phyloP scores from a whole-genome alignment of 2,113 vertebrate species.

The Tetraodon nigroviridis region DNA sequence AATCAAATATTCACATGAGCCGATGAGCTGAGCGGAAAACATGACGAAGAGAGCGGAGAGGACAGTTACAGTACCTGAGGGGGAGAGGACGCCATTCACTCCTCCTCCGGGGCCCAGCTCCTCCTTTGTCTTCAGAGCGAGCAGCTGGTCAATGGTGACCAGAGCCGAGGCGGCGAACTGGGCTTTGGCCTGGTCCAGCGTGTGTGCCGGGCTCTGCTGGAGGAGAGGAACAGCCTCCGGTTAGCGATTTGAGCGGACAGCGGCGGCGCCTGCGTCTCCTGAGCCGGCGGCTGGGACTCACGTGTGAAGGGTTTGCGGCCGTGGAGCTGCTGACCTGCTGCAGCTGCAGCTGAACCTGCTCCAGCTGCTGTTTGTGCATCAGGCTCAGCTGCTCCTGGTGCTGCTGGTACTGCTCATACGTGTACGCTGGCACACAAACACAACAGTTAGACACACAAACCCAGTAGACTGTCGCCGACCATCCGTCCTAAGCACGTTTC shows the following conservation, averaged over 20 bases:
- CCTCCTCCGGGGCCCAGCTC: constrained; percentile 89
- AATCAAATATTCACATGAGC: no score
- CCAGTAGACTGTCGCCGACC: no score
- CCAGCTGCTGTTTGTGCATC: constrained; percentile 98
- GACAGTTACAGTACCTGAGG: constrained; percentile 81
- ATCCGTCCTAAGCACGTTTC: no score
- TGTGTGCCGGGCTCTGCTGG: constrained; percentile 82
- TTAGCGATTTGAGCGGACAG: not conserved
- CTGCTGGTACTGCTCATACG: constrained; percentile 97
- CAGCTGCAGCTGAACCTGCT: constrained; percentile 88
- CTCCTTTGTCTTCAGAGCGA: constrained; percentile 95
- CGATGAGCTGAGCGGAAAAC: no score
- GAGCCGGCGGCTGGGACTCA: constrained; percentile 17
- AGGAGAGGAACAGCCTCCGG: not conserved
- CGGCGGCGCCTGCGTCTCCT: not conserved
- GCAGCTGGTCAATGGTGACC: constrained; percentile 89
- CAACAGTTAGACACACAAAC: constrained; percentile 3
- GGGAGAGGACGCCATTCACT: constrained; percentile 94
- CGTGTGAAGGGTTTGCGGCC: constrained; percentile 69
- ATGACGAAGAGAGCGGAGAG: not conserved
- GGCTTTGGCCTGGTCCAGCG: constrained; percentile 93
- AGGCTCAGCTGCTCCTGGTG: constrained; percentile 97
- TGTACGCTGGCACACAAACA: constrained; percentile 80
- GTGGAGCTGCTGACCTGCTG: constrained; percentile 76
- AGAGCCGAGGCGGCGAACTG: constrained; percentile 97